These are phyloP conservation scores for Heteromyza rotundicornis DNA, from an alignment of 2,888 invertebrate species.

Conservation along the genomic window DNA sequence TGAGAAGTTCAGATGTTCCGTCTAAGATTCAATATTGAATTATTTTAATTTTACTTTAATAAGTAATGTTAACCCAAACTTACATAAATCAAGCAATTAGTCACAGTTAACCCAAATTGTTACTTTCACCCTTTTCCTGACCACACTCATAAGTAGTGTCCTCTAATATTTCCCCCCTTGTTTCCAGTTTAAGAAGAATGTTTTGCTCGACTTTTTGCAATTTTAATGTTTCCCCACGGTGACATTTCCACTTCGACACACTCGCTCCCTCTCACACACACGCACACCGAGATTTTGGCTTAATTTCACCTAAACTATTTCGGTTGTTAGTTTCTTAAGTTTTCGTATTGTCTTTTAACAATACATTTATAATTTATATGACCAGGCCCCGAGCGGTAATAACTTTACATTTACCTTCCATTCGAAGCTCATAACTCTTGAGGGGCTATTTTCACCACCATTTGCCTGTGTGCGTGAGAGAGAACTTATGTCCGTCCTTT, in stretches of 20 bases:
- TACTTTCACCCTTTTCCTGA: constrained; percentile 32
- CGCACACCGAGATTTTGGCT: background rate
- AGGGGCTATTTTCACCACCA: constrained; percentile 14
- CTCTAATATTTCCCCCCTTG: background rate
- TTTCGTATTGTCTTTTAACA: constrained; percentile 20
- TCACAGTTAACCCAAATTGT: constrained; percentile 38
- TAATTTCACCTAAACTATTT: constrained; percentile 10
- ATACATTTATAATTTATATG: constrained; percentile 38
- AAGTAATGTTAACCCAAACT: too few species aligned
- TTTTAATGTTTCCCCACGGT: constrained; percentile 50
- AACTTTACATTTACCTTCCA: constrained; percentile 46
- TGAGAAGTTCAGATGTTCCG: too few species aligned
- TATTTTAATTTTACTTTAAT: too few species aligned
- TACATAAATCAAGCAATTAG: constrained; percentile 56
- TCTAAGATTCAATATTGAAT: too few species aligned
- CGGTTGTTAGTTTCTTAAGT: constrained; percentile 18
- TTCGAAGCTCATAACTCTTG: constrained; percentile 20
- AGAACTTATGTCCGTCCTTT: background rate
- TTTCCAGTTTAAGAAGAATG: constrained; percentile 20
- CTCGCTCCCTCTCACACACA: background rate
- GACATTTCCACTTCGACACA: constrained; percentile 38
- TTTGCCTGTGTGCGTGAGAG: background rate
- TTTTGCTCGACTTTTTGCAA: constrained; percentile 28
- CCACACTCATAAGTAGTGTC: constrained; percentile 36
- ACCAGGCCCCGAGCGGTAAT: constrained; percentile 43